phyloP scores from a whole-genome alignment of 2,797 vertebrate species.

The Protosalanx chinensis region DNA sequence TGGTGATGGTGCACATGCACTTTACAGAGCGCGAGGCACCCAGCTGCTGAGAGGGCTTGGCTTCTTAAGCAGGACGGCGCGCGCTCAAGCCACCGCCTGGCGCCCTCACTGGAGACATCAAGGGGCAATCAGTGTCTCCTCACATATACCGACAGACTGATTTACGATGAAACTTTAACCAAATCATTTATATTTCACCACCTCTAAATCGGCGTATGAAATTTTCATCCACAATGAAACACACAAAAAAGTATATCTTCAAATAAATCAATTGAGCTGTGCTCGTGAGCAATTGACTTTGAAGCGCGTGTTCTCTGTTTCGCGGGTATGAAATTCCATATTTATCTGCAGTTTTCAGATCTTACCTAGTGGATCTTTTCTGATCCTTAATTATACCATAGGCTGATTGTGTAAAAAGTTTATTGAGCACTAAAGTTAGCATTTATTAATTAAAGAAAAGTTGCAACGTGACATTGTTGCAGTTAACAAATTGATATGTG shows the following conservation, averaged over 20 bases:
- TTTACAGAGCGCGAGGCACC: slow-evolving; percentile 46
- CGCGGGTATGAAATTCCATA: slow-evolving; percentile 38
- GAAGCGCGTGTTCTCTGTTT: slow-evolving; percentile 55
- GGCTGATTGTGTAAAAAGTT: background rate
- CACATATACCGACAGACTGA: slow-evolving; percentile 81
- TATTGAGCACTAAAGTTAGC: background rate
- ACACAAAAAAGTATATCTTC: slow-evolving; percentile 72
- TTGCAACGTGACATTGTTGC: no score
- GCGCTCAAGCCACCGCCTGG: slow-evolving; percentile 55
- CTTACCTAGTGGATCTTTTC: slow-evolving; percentile 32
- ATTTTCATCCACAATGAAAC: slow-evolving; percentile 86
- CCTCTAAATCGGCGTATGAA: slow-evolving; percentile 88
- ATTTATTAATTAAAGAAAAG: background rate
- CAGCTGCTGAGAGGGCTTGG: slow-evolving; percentile 46
- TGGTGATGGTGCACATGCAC: slow-evolving; percentile 37
- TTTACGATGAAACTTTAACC: slow-evolving; percentile 94
- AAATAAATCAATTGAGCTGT: slow-evolving; percentile 69
- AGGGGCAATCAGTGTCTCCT: slow-evolving; percentile 83
- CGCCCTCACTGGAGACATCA: slow-evolving; percentile 74
- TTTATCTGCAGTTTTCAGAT: background rate
- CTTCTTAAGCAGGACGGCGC: slow-evolving; percentile 60
- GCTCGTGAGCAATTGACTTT: slow-evolving; percentile 60
- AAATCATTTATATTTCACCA: slow-evolving; percentile 92
- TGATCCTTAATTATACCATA: background rate
- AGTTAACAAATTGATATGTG: no score